These are phyloP conservation scores for Ardeotis arabs DNA, from an alignment of 2,113 vertebrate species.

Conservation along the genomic window DNA sequence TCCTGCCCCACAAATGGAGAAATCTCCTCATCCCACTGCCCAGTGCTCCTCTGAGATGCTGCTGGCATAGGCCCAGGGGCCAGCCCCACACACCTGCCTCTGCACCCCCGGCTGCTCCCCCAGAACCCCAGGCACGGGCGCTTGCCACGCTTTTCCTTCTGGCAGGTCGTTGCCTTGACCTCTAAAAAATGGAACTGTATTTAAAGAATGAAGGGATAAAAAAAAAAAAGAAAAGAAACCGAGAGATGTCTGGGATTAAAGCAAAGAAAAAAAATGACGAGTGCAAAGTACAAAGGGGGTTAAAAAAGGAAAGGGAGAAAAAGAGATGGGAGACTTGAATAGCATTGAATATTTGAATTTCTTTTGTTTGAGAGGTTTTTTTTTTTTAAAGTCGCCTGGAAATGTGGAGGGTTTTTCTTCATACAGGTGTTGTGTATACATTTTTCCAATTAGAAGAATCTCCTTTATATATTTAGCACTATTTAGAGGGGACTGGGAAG, in stretches of 20 bases:
- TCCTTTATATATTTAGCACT: constrained; percentile 56
- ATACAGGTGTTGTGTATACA: constrained; percentile 32
- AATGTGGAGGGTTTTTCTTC: background rate
- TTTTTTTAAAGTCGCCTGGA: background rate
- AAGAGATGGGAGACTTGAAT: constrained; percentile 2
- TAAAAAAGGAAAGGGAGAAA: constrained; percentile 15
- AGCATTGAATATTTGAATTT: constrained; percentile 31
- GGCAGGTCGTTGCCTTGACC: background rate
- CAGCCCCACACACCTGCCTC: accelerated
- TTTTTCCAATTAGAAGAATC: constrained; percentile 57
- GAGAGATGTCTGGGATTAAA: background rate
- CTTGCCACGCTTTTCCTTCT: background rate
- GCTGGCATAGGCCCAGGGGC: background rate
- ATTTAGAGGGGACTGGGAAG: constrained; percentile 50
- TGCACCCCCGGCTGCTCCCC: accelerated
- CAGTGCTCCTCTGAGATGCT: accelerated
- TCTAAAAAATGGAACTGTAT: background rate
- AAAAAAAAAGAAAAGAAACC: background rate
- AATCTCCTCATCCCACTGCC: accelerated
- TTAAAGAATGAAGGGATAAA: background rate
- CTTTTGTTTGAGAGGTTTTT: constrained; percentile 41
- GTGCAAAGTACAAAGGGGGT: constrained; percentile 24
- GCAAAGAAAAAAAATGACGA: constrained; percentile 17
- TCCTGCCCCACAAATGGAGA: background rate
- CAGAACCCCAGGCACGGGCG: accelerated